Percentiles rank a stretch among this genome's conserved stretches.
Evolutionary conservation across 2,113 vertebrate genomes (phyloP).

Genomic region (Chaetodon auriga): DNA sequence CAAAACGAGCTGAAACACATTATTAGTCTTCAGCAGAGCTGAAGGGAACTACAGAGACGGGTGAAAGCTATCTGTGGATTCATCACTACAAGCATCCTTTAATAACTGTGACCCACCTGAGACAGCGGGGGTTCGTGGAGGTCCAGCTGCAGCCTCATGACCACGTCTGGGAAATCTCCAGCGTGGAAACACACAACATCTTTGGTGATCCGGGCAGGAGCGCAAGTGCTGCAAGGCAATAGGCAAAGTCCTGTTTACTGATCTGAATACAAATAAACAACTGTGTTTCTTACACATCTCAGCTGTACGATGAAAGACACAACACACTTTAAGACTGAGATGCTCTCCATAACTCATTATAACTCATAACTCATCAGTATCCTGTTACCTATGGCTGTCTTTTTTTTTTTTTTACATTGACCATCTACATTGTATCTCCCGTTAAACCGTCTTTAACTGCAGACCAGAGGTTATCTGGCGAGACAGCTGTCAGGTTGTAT

Average conservation of each 20-base stretch:
- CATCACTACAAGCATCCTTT: not conserved
- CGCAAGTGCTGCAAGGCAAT: conserved; percentile 79
- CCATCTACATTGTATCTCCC: not conserved
- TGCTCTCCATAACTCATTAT: not conserved
- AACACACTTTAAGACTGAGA: not conserved
- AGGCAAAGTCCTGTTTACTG: conserved; percentile 15
- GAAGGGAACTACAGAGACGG: not conserved
- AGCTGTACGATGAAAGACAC: too few relatives aligned
- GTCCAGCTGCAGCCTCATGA: conserved; percentile 97
- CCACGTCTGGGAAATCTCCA: conserved; percentile 96
- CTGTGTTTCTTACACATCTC: too few relatives aligned
- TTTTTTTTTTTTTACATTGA: not conserved
- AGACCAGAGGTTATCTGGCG: not conserved
- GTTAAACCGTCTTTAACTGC: not conserved
- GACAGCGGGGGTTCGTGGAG: conserved; percentile 97
- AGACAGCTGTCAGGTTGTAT: not conserved
- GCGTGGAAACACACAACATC: conserved; percentile 99
- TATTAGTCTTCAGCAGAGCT: not conserved
- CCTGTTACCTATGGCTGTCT: not conserved
- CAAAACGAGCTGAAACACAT: conserved; percentile 5
- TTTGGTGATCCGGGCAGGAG: conserved; percentile 98
- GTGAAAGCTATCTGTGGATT: not conserved
- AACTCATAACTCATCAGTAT: not conserved
- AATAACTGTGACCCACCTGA: conserved; percentile 85
- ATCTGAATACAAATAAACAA: not conserved